A percentile compares a stretch with the other conserved stretches of the same genome.
These are phyloP conservation scores for Rhodeus uyekii DNA, from an alignment of 2,797 vertebrate species.

Conservation along the genomic window DNA sequence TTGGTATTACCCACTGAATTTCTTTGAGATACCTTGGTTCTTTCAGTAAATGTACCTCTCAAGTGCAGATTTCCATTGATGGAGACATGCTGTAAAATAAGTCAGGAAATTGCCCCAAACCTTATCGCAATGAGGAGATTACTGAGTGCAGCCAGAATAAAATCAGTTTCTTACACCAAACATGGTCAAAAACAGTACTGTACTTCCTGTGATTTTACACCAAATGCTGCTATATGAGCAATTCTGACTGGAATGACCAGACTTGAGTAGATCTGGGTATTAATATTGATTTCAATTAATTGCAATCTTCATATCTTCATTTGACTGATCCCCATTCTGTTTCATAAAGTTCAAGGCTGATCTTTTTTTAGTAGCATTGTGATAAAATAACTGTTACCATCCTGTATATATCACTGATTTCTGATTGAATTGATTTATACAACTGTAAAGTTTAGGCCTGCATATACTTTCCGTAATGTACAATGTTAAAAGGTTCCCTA, in stretches of 20 bases:
- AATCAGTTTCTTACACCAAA: not conserved
- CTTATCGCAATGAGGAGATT: conserved; percentile 20
- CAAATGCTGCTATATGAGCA: not conserved
- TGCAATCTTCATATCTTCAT: not conserved
- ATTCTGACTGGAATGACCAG: not conserved
- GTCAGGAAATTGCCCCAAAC: conserved; percentile 32
- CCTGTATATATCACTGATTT: not conserved
- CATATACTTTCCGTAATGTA: not conserved
- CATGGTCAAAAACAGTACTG: not conserved
- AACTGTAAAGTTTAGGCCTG: not conserved
- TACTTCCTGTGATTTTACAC: not conserved
- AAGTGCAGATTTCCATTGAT: conserved; percentile 14
- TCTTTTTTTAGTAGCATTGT: not conserved
- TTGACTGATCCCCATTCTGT: not conserved
- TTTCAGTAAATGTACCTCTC: conserved; percentile 34
- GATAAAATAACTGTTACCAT: not conserved
- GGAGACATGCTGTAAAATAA: conserved; percentile 31
- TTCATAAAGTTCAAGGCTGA: not conserved
- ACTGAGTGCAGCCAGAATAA: not conserved
- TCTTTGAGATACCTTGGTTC: conserved; percentile 17
- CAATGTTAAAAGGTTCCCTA: not conserved
- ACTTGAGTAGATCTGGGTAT: not conserved
- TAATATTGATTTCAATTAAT: not conserved
- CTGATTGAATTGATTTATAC: not conserved
- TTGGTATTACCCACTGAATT: not conserved